These are phyloP conservation scores for Tetrax tetrax DNA, from an alignment of 2,113 vertebrate species.

Conservation along the genomic window DNA sequence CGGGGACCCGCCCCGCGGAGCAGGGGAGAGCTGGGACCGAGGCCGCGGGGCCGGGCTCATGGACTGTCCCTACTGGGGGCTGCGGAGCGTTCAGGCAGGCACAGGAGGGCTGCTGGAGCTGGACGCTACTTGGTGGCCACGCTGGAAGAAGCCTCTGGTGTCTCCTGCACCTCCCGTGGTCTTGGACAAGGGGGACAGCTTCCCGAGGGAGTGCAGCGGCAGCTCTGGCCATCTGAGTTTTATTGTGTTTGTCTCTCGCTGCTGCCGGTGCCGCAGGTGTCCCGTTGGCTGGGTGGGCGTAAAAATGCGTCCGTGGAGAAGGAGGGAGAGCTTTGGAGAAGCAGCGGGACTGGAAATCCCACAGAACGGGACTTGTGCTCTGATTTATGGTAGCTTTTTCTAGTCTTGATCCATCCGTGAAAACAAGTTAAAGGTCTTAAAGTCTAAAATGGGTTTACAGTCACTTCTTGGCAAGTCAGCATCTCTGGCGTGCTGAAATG, in stretches of 20 bases:
- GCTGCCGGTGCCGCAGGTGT: not conserved
- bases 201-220: rapidly evolving
- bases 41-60: rapidly evolving
- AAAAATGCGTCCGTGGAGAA: rapidly evolving
- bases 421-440: constrained; percentile 9
- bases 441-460: not conserved
- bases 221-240: not conserved
- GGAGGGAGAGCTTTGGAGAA: not conserved
- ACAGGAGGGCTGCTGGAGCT: not conserved
- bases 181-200: not conserved
- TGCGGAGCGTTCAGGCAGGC: not conserved
- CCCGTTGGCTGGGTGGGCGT: rapidly evolving
- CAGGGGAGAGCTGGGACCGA: not conserved
- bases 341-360: not conserved
- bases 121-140: rapidly evolving
- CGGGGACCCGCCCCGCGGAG: rapidly evolving
- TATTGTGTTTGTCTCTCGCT: rapidly evolving
- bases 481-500: not conserved
- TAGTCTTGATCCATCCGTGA: not conserved
- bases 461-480: not conserved
- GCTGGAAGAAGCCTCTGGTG: no score
- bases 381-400: not conserved
- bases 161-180: rapidly evolving
- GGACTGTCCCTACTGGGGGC: no score
- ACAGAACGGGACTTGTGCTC: not conserved